Percentiles rank a stretch among this genome's conserved stretches.
phyloP scores from a whole-genome alignment of 2,797 vertebrate genomes.

The Sebastes glaucus region DNA sequence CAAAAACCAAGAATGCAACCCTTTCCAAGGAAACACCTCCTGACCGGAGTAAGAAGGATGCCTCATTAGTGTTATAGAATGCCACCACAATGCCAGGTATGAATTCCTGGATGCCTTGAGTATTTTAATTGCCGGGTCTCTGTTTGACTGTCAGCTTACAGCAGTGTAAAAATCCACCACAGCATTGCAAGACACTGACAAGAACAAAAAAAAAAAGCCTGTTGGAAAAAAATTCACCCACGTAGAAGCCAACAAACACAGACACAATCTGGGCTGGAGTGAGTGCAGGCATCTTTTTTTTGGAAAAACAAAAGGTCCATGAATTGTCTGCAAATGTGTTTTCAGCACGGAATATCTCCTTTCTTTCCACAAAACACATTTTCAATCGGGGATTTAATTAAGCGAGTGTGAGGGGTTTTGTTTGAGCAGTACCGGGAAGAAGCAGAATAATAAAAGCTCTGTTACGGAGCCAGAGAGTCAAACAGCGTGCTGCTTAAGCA shows the following conservation, averaged over 20 bases:
- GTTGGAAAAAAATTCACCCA: conserved; percentile 55
- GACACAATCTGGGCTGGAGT: conserved; percentile 55
- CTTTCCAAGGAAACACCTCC: conserved; percentile 35
- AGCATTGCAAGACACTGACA: conserved; percentile 33
- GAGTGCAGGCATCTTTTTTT: conserved; percentile 34
- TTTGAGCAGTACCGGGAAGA: conserved; percentile 64
- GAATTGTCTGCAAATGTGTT: conserved; percentile 64
- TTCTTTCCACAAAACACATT: conserved; percentile 76
- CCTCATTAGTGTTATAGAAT: conserved; percentile 51
- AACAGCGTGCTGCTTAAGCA: conserved; percentile 60
- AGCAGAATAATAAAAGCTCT: conserved; percentile 60
- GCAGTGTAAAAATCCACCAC: conserved; percentile 37
- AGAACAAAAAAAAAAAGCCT: neutral
- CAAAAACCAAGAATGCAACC: conserved; percentile 37
- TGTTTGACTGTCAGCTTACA: conserved; percentile 61
- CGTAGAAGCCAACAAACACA: conserved; percentile 66
- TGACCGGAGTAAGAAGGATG: conserved; percentile 27
- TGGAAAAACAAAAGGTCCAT: conserved; percentile 59
- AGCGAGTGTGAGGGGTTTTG: conserved; percentile 64
- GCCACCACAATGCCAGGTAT: conserved; percentile 37
- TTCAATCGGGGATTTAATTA: conserved; percentile 75
- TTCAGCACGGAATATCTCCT: conserved; percentile 64
- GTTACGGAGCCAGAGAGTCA: conserved; percentile 48
- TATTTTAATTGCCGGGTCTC: conserved; percentile 52
- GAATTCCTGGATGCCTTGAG: conserved; percentile 37